Base-by-base conservation (phyloP, 2,797 vertebrate genomes). In the Pipistrellus kuhlii region DNA sequence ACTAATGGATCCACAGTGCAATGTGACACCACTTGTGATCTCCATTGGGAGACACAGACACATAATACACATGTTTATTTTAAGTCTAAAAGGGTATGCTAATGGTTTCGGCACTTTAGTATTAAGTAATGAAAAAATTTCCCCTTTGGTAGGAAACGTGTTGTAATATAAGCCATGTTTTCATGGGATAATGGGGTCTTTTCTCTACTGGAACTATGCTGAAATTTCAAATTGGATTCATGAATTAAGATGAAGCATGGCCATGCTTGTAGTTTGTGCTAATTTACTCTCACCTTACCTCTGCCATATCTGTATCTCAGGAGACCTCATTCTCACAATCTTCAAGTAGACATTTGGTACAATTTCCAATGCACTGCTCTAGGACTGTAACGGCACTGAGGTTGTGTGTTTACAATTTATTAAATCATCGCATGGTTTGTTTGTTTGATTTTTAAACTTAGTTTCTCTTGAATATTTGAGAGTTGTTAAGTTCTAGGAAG, bases 31-130 rank as follows among this genome's bases (percentile, higher is more conserved):
- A 97, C 97, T 98, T 97, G 97, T 97, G 95, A 95, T 97, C 93
- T 98, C 98, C 95, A 53, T 69, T 96, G 98, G 98, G 98, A 98
- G 93, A 95, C 83, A 88, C 41, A 96, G 96, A 93, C 97, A 97
- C 97, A 97, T 98, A 98, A 98, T 98, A 98, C 97, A 98, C 91
- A 94, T 98, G 97, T 98, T 98, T 98, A 98, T 98, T 98, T 98
- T 98, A 77, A 97, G 96, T 97, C 98, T 98, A 97, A 98, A 98
- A 98, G 97, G 97, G 95, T 97, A 90, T 97, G 95, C 98, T 98
- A 98, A 98, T 98, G 98, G 98, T 96, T 98, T 98, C 97, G 97
- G 98, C 98, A 98, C 98, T 98, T 98, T 96, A 97, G 97, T 98
- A 97, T 98, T 98, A 98, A 98, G 97, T 98, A 98, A 98, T 98